Conservation (phyloP, 2,797 vertebrate genomes). For the Sebastes variabilis region DNA sequence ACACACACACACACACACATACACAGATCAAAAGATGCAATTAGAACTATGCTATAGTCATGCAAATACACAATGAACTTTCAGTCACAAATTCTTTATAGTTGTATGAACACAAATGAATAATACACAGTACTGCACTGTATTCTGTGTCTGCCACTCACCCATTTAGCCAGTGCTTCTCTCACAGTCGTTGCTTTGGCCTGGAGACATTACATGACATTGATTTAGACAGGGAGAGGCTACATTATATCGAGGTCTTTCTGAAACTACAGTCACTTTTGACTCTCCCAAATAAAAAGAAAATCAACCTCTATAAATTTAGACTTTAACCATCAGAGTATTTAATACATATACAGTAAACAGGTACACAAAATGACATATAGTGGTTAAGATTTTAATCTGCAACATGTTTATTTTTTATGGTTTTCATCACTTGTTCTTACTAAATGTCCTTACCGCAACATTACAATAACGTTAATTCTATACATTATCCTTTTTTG, state of each 20-base stretch:
- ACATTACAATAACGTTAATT: too few species aligned
- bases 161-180: constrained; percentile 72
- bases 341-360: too few species aligned
- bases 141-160: constrained; percentile 27
- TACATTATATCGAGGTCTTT: not conserved
- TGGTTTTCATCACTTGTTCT: too few species aligned
- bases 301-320: too few species aligned
- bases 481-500: too few species aligned
- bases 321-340: too few species aligned
- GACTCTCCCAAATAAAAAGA: too few species aligned
- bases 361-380: not conserved
- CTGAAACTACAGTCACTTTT: too few species aligned
- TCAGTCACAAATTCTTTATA: not conserved
- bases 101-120: not conserved
- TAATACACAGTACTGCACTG: not conserved
- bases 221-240: not conserved
- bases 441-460: too few species aligned
- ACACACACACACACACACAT: not conserved
- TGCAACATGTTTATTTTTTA: too few species aligned
- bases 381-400: too few species aligned
- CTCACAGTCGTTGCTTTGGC: constrained; percentile 67
- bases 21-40: not conserved
- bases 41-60: not conserved
- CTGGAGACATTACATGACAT: constrained; percentile 47
- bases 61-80: not conserved